Evolutionary conservation across 1,140 invertebrate genomes (phyloP).

Genomic region (Drosophila elegans): DNA sequence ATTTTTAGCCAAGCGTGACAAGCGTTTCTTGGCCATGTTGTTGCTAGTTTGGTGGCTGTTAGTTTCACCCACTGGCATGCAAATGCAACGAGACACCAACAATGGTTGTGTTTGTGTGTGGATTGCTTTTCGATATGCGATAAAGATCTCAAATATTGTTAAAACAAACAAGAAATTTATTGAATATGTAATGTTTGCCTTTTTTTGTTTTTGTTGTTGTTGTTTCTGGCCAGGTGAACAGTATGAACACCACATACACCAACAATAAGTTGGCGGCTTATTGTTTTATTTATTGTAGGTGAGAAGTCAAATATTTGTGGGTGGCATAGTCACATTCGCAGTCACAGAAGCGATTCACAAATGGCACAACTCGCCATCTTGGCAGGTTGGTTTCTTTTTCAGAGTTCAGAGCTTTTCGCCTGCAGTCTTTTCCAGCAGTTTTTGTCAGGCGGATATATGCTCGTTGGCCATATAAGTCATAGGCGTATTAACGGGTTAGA

Average conservation of each 20-base stretch:
- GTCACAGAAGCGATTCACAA: slow-evolving; percentile 61
- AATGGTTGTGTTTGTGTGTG: slow-evolving; percentile 44
- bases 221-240: slow-evolving; percentile 68
- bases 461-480: slow-evolving; percentile 53
- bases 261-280: slow-evolving; percentile 57
- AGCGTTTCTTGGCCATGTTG: slow-evolving; percentile 65
- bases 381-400: slow-evolving; percentile 46
- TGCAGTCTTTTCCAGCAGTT: slow-evolving; percentile 30
- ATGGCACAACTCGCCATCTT: slow-evolving; percentile 77
- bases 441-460: slow-evolving; percentile 70
- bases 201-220: slow-evolving; percentile 58
- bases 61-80: slow-evolving; percentile 78
- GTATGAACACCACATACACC: slow-evolving; percentile 36
- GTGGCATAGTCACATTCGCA: slow-evolving; percentile 49
- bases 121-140: slow-evolving; percentile 73
- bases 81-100: slow-evolving; percentile 61
- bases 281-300: slow-evolving; percentile 82
- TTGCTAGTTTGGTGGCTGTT: slow-evolving; percentile 31
- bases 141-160: slow-evolving; percentile 83
- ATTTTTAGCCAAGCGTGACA: slow-evolving; percentile 82
- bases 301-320: slow-evolving; percentile 82
- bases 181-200: slow-evolving; percentile 73
- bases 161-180: slow-evolving; percentile 83
- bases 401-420: slow-evolving; percentile 2
- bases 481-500: slow-evolving; percentile 57